Evolutionary conservation across 2,797 vertebrate genomes (phyloP).

Genomic region (Gallinago solitaria): DNA sequence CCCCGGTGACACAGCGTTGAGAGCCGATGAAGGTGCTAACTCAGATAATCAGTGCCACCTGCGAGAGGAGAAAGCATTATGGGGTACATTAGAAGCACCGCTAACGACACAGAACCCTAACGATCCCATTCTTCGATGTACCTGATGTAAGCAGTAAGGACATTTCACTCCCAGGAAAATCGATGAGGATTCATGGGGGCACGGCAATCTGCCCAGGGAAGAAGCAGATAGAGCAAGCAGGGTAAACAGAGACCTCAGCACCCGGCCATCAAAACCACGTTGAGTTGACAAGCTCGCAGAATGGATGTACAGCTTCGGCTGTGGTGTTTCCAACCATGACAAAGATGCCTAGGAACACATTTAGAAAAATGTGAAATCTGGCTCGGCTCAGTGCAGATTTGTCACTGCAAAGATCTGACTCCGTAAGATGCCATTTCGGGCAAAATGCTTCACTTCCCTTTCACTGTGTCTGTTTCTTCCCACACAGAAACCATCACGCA

Average conservation of each 20-base stretch:
- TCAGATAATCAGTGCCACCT: background rate
- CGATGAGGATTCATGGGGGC: background rate
- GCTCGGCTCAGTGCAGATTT: background rate
- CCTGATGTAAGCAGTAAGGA: background rate
- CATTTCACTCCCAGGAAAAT: background rate
- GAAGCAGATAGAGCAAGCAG: background rate
- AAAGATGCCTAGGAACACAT: background rate
- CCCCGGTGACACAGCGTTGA: background rate
- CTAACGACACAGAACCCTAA: background rate
- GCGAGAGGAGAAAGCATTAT: background rate
- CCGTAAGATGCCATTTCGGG: conserved; percentile 26
- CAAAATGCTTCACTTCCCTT: conserved; percentile 23
- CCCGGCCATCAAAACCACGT: background rate
- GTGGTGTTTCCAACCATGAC: background rate
- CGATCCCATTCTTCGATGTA: background rate
- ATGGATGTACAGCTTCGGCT: background rate
- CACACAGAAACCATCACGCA: conserved; percentile 40
- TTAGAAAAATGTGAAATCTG: conserved; percentile 43
- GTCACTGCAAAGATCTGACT: conserved; percentile 32
- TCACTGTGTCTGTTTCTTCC: conserved; percentile 63
- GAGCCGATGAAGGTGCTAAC: background rate
- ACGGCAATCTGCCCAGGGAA: conserved; percentile 16
- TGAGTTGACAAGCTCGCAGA: background rate
- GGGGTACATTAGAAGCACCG: background rate
- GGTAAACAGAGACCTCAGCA: background rate